phyloP scores from a whole-genome alignment of 1,140 invertebrate species.

The Temnothorax longispinosus region DNA sequence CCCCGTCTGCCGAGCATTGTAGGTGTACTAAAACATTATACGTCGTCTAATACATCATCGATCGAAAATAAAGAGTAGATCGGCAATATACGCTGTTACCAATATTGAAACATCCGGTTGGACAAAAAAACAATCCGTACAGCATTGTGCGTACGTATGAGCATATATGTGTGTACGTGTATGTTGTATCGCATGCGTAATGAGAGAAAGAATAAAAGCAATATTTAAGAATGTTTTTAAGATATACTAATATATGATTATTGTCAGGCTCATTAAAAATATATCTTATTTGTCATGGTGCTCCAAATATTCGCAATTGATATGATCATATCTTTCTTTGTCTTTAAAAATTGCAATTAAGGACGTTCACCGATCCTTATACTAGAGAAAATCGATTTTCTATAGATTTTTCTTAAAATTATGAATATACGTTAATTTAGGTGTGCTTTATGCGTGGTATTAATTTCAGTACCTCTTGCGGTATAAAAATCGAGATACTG shows the following conservation, averaged over 20 bases:
- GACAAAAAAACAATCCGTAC: conserved; percentile 20
- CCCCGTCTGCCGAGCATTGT: conserved; percentile 67
- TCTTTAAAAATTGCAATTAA: conserved; percentile 1
- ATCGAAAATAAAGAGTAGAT: conserved; percentile 66
- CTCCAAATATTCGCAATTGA: not conserved
- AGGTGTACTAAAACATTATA: conserved; percentile 73
- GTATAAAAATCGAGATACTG: too few relatives aligned
- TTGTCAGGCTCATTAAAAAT: too few relatives aligned
- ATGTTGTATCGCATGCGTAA: not conserved
- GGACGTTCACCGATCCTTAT: too few relatives aligned
- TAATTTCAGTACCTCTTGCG: too few relatives aligned
- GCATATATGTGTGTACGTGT: not conserved
- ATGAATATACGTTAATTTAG: too few relatives aligned
- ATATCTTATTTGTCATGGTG: too few relatives aligned
- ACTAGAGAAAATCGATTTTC: too few relatives aligned
- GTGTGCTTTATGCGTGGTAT: too few relatives aligned
- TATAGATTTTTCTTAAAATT: too few relatives aligned
- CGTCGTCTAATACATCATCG: conserved; percentile 75
- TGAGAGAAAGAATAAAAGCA: too few relatives aligned
- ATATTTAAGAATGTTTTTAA: not conserved
- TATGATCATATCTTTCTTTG: too few relatives aligned
- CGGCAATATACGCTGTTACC: conserved; percentile 42
- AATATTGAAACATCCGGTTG: conserved; percentile 50
- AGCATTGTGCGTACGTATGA: not conserved
- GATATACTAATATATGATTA: not conserved